Base-by-base conservation (phyloP, 2,113 vertebrate species). In the Coptodon rendalli region DNA sequence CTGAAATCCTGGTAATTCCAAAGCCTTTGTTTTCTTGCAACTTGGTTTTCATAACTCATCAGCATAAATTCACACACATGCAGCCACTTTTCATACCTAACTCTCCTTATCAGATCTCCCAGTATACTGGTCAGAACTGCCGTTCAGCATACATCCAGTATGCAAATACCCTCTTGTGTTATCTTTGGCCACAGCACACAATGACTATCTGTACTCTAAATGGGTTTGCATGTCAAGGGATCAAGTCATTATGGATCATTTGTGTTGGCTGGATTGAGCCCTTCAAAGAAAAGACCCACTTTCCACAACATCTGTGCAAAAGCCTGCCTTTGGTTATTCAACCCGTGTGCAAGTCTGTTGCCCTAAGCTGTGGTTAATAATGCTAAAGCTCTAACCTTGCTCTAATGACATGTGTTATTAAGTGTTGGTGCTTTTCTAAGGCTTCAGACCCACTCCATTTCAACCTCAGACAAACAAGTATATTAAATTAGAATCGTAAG, bases 251-350 rank as follows among this genome's bases (percentile, higher is more conserved):
- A 7, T n/a, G 29, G 40, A 50, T 73, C 73, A 29, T 87, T 22
- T 45, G 57, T 1, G 43, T 81, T 66, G 84, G 59, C 24, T 54
- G 43, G 38, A 24, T 91, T 82, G 79, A 80, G 13, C 40, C 85
- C 68, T 84, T 48, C 50, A 61, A 48, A 85, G 83, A 17, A 68
- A 50, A 76, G 19, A 50, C 24, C 45, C 17, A 56, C 48, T 76
- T 68, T 82, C 52, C 80, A 88, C 57, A 88, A 87, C 90, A 92
- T 92, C 88, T 91, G 84, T 66, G 73, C 87, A 82, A 66, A 43
- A 80, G 81, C 82, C 89, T 89, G 89, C n/a, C 40, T 45, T 14
- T 17, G 61, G 84, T 85, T 83, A 79, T 83, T 85, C 59, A 81
- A 61, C 81, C 92, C 3, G 7, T 78, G 38, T 3, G 4, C 82